Evolutionary conservation across 2,888 invertebrate genomes (phyloP).

Genomic region (Dryocosmus kuriphilus): DNA sequence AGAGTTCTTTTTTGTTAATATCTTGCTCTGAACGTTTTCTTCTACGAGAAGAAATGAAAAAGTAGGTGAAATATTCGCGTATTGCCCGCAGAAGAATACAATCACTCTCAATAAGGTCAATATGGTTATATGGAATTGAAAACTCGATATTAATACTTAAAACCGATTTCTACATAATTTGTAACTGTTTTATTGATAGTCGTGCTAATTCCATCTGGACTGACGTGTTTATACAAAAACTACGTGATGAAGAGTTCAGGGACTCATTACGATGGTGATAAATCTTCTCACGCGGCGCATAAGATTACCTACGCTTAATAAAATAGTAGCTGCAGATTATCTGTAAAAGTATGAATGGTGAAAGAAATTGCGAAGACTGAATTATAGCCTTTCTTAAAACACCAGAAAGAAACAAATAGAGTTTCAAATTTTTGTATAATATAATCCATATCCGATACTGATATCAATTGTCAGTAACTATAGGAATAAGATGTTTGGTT

Average conservation of each 20-base stretch:
- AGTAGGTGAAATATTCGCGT: no score
- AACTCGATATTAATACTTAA: no score
- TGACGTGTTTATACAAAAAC: conserved; percentile 55
- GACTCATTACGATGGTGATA: conserved; percentile 56
- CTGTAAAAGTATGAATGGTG: conserved; percentile 3
- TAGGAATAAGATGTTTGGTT: background rate
- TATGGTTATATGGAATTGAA: no score
- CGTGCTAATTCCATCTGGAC: conserved; percentile 44
- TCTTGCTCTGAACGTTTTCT: no score
- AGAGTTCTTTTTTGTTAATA: no score
- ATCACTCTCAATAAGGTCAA: no score
- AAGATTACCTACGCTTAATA: conserved; percentile 32
- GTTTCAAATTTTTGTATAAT: background rate
- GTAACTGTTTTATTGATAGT: conserved; percentile 22
- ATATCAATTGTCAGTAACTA: background rate
- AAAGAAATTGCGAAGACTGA: background rate
- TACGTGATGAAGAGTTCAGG: conserved; percentile 57
- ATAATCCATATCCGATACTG: no score
- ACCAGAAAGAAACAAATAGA: background rate
- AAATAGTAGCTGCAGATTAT: conserved; percentile 17
- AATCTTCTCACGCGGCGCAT: conserved; percentile 50
- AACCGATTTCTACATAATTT: no score
- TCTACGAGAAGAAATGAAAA: no score
- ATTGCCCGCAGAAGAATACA: no score
- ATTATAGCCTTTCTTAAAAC: background rate